A percentile compares a stretch with the other conserved stretches of the same genome.
Evolutionary conservation across 2,888 invertebrate genomes (phyloP).

Genomic region (Chrysina gloriosa): DNA sequence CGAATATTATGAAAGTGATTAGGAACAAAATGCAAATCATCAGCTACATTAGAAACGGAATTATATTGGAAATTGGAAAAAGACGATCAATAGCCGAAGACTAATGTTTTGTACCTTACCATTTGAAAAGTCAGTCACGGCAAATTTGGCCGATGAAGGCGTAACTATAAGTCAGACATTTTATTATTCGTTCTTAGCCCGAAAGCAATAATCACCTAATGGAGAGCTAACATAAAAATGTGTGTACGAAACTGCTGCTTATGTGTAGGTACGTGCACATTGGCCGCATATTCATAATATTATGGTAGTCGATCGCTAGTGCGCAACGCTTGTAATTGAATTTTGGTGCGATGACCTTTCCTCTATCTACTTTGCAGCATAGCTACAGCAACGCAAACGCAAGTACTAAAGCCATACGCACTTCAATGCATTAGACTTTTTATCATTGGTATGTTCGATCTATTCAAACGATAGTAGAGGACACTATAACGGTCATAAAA

Average conservation of each 20-base stretch:
- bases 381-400: slow-evolving; percentile 3
- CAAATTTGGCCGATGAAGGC: no score
- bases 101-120: no score
- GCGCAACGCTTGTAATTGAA: slow-evolving; percentile 52
- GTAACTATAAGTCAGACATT: no score
- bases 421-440: slow-evolving; percentile 14
- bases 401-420: slow-evolving; percentile 10
- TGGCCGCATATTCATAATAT: slow-evolving; percentile 30
- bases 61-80: no score
- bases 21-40: no score
- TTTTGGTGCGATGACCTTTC: slow-evolving; percentile 57
- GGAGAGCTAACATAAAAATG: slow-evolving; percentile 7
- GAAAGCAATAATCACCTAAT: slow-evolving; percentile 51
- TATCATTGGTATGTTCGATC: neutral
- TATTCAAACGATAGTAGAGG: slow-evolving; percentile 2
- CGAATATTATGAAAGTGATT: no score
- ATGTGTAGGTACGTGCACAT: neutral
- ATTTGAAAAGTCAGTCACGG: no score
- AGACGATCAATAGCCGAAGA: no score
- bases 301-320: slow-evolving; percentile 33
- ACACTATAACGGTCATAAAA: neutral
- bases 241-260: neutral
- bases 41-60: no score
- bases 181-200: slow-evolving; percentile 44
- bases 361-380: slow-evolving; percentile 15